Base-by-base conservation (phyloP, 2,797 vertebrate genomes). In the Pantherophis alleghaniensis region DNA sequence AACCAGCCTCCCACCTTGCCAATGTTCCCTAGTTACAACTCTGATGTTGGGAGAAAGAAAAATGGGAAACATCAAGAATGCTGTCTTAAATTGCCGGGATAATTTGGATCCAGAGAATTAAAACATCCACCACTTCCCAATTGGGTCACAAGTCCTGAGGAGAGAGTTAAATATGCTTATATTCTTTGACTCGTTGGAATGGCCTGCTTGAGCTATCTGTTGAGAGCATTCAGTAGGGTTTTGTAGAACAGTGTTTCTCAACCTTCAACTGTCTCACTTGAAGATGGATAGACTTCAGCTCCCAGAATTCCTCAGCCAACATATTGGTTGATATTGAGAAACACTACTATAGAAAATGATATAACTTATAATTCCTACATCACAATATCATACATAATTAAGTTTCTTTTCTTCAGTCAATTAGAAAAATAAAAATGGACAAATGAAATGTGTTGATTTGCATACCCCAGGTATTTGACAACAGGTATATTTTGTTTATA, bases 401-500 rank as follows among this genome's bases (percentile, higher is more conserved):
- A 24, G 79, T 24, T 83, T 83, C 42, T 83, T 83, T 83, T 83
- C 42, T 83, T 83, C 42, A 22, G 4, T 24, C 79, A 26, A 83
- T 83, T 24, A 83, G 26, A 42, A 63, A 74, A 18, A 57, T 24
- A 53, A 87, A 59, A 18, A 47, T 83, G 79, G 20, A 26, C 16
- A 56, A 60, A 26, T 88, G 11, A n/a, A 83, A 20, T 83, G 12
- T 60, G 42, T 86, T 86, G 9, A 56, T 74, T 2, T 12, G 26
- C 18, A 57, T 28, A 60, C 1, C 7, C 47, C 79, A 56, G 66
- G 9, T 28, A n/a, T 90, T 28, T 56, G 11, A 37, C 14, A 5
- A 92, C 53, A 92, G 37, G 20, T 86, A 83, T 95, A 32, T 51
- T 11, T 74, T 47, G 14, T 90, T 96, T 97, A 90, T 87, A 94